Percentiles rank a stretch among this genome's conserved stretches.
phyloP scores from a whole-genome alignment of 2,113 vertebrate genomes.

The Cettia cetti region DNA sequence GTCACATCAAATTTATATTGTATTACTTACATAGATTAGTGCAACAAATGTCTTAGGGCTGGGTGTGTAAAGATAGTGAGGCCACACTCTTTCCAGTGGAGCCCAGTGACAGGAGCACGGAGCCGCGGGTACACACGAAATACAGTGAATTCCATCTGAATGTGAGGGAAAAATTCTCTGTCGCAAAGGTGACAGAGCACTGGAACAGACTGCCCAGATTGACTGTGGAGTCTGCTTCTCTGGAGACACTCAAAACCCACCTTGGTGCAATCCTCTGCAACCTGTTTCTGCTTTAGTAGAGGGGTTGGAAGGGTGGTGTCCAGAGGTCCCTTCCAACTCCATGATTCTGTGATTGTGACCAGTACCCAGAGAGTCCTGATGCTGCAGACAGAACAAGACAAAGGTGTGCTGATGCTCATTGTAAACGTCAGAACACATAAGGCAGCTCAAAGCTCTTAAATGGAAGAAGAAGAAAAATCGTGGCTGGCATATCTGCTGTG shows the following conservation, averaged over 20 bases:
- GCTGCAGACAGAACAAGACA: background rate
- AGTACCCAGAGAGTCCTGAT: background rate
- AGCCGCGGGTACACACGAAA: background rate
- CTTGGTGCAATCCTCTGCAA: background rate
- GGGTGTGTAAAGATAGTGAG: background rate
- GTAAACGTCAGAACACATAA: background rate
- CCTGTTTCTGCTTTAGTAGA: background rate
- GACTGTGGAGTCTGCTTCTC: background rate
- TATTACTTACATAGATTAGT: background rate
- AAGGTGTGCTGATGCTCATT: background rate
- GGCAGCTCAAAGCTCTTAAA: background rate
- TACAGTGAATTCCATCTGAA: background rate
- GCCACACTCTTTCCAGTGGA: background rate
- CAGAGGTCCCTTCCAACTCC: background rate
- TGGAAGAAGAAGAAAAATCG: background rate
- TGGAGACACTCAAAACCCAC: background rate
- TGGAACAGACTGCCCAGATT: background rate
- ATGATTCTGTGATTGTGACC: background rate
- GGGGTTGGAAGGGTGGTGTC: background rate
- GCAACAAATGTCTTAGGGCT: background rate
- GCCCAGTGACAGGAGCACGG: background rate
- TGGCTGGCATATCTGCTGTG: fast-evolving
- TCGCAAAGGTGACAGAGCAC: background rate
- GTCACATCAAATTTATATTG: background rate
- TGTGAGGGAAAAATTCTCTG: fast-evolving